Conservation (phyloP, 2,113 vertebrate species). For the Scopus umbretta region DNA sequence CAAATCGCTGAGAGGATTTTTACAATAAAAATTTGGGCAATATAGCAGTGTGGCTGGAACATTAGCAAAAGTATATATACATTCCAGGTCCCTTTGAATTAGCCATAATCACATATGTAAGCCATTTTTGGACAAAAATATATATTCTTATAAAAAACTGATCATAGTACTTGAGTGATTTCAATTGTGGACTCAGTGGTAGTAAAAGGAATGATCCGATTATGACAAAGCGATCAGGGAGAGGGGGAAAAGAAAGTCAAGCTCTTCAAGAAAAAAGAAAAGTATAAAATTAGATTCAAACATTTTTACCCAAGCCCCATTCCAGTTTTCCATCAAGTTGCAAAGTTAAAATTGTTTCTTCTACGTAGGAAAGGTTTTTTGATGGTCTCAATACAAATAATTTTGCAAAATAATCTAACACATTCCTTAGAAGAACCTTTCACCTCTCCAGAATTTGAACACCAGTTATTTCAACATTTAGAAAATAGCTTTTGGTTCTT, state of each 20-base stretch:
- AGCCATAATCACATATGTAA: slow-evolving; percentile 80
- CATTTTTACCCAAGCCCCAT: slow-evolving; percentile 63
- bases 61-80: slow-evolving; percentile 82
- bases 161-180: slow-evolving; percentile 75
- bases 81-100: slow-evolving; percentile 79
- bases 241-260: slow-evolving; percentile 67
- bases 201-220: slow-evolving; percentile 77
- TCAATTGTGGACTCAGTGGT: slow-evolving; percentile 72
- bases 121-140: slow-evolving; percentile 82
- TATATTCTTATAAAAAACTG: slow-evolving; percentile 84
- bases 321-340: slow-evolving; percentile 60
- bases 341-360: slow-evolving; percentile 65
- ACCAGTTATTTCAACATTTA: slow-evolving; percentile 65
- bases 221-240: slow-evolving; percentile 71
- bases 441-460: slow-evolving; percentile 57
- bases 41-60: slow-evolving; percentile 70
- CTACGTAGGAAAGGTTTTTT: slow-evolving; percentile 56
- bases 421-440: slow-evolving; percentile 56
- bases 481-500: slow-evolving; percentile 75
- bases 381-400: slow-evolving; percentile 49
- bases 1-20: slow-evolving; percentile 58
- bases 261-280: slow-evolving; percentile 72
- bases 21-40: slow-evolving; percentile 73
- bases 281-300: slow-evolving; percentile 80
- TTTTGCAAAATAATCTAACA: slow-evolving; percentile 47